Conservation (phyloP, 2,113 vertebrate species). For the Vulpes vulpes region DNA sequence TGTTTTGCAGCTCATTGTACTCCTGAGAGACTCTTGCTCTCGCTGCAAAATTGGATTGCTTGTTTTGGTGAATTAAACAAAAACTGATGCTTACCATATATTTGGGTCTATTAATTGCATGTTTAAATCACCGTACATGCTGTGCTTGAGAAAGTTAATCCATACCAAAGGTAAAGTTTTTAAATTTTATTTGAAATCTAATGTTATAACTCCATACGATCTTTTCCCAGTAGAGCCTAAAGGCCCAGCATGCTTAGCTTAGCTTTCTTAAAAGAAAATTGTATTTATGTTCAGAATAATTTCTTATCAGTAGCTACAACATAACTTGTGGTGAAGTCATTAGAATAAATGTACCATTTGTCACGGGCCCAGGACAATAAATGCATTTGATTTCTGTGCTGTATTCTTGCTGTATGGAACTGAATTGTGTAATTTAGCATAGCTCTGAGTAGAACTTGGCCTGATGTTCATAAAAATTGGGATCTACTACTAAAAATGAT, state of each 20-base stretch:
- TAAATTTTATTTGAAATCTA: conserved; percentile 30
- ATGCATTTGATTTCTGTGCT: neutral
- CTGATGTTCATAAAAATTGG: neutral
- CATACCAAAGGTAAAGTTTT: neutral
- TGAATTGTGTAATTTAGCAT: neutral
- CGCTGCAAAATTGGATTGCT: conserved; percentile 8
- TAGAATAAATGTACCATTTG: conserved; percentile 41
- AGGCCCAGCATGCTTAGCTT: neutral
- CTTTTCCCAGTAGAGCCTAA: neutral
- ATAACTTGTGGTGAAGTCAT: neutral
- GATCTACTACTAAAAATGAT: neutral
- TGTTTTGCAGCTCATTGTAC: neutral
- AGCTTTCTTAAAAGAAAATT: conserved; percentile 50
- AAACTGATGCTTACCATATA: neutral
- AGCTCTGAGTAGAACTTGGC: neutral
- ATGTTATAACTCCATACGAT: neutral
- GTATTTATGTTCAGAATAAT: conserved; percentile 46
- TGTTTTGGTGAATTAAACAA: conserved; percentile 46
- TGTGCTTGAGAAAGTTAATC: conserved; percentile 6
- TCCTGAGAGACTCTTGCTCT: neutral
- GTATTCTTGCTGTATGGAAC: neutral
- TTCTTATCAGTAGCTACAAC: conserved; percentile 46
- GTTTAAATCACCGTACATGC: neutral
- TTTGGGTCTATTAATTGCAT: neutral
- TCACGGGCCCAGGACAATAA: neutral